Evolutionary conservation across 2,113 vertebrate genomes (phyloP).

Genomic region (Oreotrochilus melanogaster): DNA sequence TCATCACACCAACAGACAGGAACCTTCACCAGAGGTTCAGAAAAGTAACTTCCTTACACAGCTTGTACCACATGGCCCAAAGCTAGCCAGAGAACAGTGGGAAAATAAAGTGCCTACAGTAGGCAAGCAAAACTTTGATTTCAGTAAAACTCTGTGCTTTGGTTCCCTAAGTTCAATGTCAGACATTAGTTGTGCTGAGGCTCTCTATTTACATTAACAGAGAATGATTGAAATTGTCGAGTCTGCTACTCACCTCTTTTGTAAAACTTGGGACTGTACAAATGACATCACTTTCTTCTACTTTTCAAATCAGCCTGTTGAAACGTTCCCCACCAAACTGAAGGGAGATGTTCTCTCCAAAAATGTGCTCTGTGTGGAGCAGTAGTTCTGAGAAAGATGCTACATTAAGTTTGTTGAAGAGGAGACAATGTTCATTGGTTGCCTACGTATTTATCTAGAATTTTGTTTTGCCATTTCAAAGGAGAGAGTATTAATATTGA

Average conservation of each 20-base stretch:
- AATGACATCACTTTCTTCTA: neutral
- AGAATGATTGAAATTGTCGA: neutral
- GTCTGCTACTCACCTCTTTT: neutral
- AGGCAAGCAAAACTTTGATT: neutral
- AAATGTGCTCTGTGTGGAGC: fast-evolving
- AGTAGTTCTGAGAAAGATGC: neutral
- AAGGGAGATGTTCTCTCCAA: neutral
- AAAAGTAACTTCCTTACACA: neutral
- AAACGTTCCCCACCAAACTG: neutral
- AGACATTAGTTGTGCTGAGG: neutral
- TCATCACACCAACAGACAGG: neutral
- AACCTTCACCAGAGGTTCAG: neutral
- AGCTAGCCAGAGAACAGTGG: neutral
- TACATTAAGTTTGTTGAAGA: neutral
- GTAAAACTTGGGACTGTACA: neutral
- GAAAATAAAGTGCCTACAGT: neutral
- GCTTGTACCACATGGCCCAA: neutral
- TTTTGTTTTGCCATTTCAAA: neutral
- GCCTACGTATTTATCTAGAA: neutral
- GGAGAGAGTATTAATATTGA: neutral
- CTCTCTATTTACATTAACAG: neutral
- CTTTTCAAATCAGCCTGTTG: neutral
- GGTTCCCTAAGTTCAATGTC: neutral
- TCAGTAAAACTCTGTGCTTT: neutral
- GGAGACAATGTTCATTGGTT: neutral